Evolutionary conservation across 1,140 invertebrate genomes (phyloP).

Genomic region (Oryzaephilus surinamensis): DNA sequence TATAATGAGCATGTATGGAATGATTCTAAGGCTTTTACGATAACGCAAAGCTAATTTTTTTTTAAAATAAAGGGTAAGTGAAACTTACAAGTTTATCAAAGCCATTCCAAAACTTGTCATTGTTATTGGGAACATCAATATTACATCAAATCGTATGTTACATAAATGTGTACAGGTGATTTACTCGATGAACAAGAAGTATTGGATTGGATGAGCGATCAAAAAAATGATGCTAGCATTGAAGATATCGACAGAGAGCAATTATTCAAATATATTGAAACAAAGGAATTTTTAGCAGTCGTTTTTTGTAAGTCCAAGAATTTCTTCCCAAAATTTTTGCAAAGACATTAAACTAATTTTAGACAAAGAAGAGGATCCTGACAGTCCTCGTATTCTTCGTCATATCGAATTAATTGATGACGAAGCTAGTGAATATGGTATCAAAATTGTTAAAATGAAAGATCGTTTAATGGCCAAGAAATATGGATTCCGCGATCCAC

Average conservation of each 20-base stretch:
- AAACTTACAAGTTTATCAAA: too few relatives aligned
- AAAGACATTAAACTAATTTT: slow-evolving; percentile 6
- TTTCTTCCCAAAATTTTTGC: neutral
- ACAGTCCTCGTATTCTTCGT: slow-evolving; percentile 63
- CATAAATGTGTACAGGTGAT: slow-evolving; percentile 60
- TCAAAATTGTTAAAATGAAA: slow-evolving; percentile 82
- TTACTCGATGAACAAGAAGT: slow-evolving; percentile 75
- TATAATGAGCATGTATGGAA: too few relatives aligned
- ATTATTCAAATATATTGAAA: slow-evolving; percentile 77
- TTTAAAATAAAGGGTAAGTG: too few relatives aligned
- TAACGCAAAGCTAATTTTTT: too few relatives aligned
- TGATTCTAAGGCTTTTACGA: too few relatives aligned
- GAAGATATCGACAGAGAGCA: slow-evolving; percentile 80
- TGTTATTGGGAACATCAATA: neutral
- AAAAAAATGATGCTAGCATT: slow-evolving; percentile 88
- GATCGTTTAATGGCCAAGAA: slow-evolving; percentile 91
- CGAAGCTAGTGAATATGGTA: slow-evolving; percentile 83
- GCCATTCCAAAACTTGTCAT: slow-evolving; percentile 18
- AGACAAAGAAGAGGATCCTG: slow-evolving; percentile 77
- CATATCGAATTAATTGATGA: slow-evolving; percentile 87
- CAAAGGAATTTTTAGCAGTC: slow-evolving; percentile 85
- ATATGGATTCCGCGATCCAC: slow-evolving; percentile 79
- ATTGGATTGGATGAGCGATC: slow-evolving; percentile 81
- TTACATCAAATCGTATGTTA: neutral
- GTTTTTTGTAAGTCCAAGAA: slow-evolving; percentile 72